phyloP scores from a whole-genome alignment of 2,113 vertebrate species.

The Balaenoptera acutorostrata region DNA sequence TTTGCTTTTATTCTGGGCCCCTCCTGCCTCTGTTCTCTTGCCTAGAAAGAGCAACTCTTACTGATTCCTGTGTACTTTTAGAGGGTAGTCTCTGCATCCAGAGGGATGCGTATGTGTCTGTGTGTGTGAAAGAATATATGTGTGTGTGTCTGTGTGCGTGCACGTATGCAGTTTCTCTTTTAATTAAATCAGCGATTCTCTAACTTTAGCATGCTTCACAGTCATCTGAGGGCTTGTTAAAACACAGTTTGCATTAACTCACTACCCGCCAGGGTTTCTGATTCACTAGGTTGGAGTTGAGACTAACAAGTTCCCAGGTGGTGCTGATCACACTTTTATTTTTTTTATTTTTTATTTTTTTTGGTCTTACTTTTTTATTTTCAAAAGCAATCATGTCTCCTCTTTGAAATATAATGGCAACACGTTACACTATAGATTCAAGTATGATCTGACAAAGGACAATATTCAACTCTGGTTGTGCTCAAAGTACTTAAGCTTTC shows the following conservation, averaged over 20 bases:
- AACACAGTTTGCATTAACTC: background rate
- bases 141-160: background rate
- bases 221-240: background rate
- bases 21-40: background rate
- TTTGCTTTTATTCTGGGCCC: background rate
- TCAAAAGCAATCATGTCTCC: conserved; percentile 26
- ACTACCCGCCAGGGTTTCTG: background rate
- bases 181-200: background rate
- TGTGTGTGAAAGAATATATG: background rate
- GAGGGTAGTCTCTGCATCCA: background rate
- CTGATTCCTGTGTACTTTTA: background rate
- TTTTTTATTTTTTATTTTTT: too few species aligned
- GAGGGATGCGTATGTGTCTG: background rate
- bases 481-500: background rate
- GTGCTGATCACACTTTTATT: background rate
- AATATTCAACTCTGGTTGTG: background rate
- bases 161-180: background rate
- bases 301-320: background rate
- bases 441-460: background rate
- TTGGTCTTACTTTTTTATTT: background rate
- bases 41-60: background rate
- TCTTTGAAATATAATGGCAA: conserved; percentile 57
- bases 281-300: background rate
- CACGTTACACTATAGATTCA: conserved; percentile 38
- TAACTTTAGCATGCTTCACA: background rate